A percentile compares a stretch with the other conserved stretches of the same genome.
phyloP scores from a whole-genome alignment of 2,113 vertebrate species.

The Tursiops truncatus region DNA sequence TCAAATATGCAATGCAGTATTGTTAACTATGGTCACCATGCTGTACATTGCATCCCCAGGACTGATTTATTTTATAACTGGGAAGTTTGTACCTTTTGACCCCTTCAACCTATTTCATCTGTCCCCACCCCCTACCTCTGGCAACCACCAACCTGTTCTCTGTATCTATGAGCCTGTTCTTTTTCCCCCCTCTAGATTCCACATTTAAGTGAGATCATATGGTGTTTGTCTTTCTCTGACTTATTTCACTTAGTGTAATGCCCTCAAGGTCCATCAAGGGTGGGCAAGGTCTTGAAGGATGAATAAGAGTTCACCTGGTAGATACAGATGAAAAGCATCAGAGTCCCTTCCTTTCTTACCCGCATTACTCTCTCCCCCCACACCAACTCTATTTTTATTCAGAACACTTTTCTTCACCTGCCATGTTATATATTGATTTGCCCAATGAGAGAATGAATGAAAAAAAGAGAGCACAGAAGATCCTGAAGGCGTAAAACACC shows the following conservation, averaged over 20 bases:
- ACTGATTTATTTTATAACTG: neutral
- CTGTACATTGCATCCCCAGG: neutral
- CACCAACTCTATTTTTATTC: neutral
- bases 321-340: neutral
- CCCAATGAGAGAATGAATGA: neutral
- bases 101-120: neutral
- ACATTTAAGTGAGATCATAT: neutral
- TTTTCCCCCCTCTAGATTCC: neutral
- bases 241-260: neutral
- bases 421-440: neutral
- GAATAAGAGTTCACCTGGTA: neutral
- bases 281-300: neutral
- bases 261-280: neutral
- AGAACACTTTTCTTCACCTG: neutral
- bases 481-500: neutral
- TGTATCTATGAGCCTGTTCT: neutral
- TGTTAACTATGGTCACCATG: neutral
- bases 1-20: neutral
- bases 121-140: neutral
- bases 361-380: rapidly evolving
- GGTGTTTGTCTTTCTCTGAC: neutral
- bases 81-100: neutral
- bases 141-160: neutral
- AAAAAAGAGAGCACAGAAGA: neutral
- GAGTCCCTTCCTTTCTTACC: neutral